phyloP scores from a whole-genome alignment of 2,888 invertebrate genomes.

The Drosophila pseudotakahashii region DNA sequence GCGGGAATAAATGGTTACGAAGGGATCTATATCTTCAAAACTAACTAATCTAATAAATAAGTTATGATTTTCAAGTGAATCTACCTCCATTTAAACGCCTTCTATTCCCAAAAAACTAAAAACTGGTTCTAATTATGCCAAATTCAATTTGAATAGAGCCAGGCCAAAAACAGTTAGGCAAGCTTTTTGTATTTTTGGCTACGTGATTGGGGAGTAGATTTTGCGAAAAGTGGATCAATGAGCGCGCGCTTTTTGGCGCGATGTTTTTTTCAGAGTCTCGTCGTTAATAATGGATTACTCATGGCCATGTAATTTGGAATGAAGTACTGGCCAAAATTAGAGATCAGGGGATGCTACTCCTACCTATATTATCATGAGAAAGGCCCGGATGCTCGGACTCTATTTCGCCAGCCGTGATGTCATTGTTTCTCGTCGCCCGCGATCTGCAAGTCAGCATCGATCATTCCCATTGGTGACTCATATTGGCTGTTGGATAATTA shows the following conservation, averaged over 20 bases:
- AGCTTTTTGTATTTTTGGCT: slow-evolving; percentile 50
- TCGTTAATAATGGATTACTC: slow-evolving; percentile 75
- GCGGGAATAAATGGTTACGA: too few species aligned
- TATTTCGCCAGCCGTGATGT: slow-evolving; percentile 67
- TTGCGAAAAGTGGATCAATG: slow-evolving; percentile 68
- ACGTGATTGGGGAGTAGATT: slow-evolving; percentile 72
- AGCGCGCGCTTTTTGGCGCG: slow-evolving; percentile 53
- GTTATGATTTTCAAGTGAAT: background rate
- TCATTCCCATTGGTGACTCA: slow-evolving; percentile 57
- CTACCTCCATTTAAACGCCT: slow-evolving; percentile 27
- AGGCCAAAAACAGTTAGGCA: slow-evolving; percentile 70
- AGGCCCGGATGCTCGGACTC: slow-evolving; percentile 59
- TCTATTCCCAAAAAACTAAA: slow-evolving; percentile 30
- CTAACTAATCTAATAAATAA: background rate
- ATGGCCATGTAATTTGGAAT: slow-evolving; percentile 76
- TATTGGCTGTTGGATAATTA: slow-evolving; percentile 53
- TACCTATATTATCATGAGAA: slow-evolving; percentile 47
- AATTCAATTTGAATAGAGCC: slow-evolving; percentile 45
- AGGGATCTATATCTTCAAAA: background rate
- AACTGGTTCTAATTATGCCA: slow-evolving; percentile 78
- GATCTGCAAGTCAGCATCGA: slow-evolving; percentile 72
- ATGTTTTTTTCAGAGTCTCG: too few species aligned
- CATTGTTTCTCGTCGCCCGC: slow-evolving; percentile 44
- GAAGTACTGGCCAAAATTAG: slow-evolving; percentile 62
- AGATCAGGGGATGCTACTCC: slow-evolving; percentile 46